A percentile compares a stretch with the other conserved stretches of the same genome.
These are phyloP conservation scores for Scomberomorus guttatus DNA, from an alignment of 2,797 vertebrate genomes.

Conservation along the genomic window DNA sequence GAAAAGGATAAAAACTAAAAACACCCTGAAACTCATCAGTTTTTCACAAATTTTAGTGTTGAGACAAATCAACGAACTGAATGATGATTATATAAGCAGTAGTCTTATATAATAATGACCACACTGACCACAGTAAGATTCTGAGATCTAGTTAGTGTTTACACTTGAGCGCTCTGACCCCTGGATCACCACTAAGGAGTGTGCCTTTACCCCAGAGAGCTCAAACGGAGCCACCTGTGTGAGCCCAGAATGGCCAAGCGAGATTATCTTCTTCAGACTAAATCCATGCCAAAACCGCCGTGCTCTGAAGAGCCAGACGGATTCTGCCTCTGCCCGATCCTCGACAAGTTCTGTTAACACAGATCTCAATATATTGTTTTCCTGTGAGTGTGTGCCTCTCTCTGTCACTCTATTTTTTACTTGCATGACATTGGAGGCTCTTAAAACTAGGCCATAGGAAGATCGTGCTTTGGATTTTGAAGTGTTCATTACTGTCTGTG, in stretches of 20 bases:
- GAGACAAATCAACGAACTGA: not conserved
- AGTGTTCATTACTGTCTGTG: slow-evolving; percentile 71
- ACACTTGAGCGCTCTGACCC: slow-evolving; percentile 36
- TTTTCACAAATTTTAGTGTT: slow-evolving; percentile 9
- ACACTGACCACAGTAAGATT: slow-evolving; percentile 7
- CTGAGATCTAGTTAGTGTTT: slow-evolving; percentile 15
- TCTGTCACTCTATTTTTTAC: slow-evolving; percentile 68
- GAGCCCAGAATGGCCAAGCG: slow-evolving; percentile 43
- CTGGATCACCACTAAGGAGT: slow-evolving; percentile 44
- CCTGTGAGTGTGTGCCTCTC: not conserved
- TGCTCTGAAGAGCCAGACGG: slow-evolving; percentile 41
- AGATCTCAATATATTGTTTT: slow-evolving; percentile 72
- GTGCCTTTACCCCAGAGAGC: slow-evolving; percentile 43
- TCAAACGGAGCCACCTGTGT: slow-evolving; percentile 62
- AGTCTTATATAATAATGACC: slow-evolving; percentile 13
- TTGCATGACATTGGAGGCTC: slow-evolving; percentile 71
- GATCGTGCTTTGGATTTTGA: slow-evolving; percentile 81
- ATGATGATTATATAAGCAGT: not conserved
- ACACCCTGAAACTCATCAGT: not conserved
- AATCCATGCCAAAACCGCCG: slow-evolving; percentile 55
- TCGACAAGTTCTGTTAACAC: slow-evolving; percentile 55
- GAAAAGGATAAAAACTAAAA: not conserved
- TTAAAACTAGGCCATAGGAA: slow-evolving; percentile 78
- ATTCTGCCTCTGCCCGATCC: slow-evolving; percentile 49
- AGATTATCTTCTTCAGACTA: slow-evolving; percentile 68